Base-by-base conservation (phyloP, 2,888 invertebrate genomes). In the Xestia rhomboidea region DNA sequence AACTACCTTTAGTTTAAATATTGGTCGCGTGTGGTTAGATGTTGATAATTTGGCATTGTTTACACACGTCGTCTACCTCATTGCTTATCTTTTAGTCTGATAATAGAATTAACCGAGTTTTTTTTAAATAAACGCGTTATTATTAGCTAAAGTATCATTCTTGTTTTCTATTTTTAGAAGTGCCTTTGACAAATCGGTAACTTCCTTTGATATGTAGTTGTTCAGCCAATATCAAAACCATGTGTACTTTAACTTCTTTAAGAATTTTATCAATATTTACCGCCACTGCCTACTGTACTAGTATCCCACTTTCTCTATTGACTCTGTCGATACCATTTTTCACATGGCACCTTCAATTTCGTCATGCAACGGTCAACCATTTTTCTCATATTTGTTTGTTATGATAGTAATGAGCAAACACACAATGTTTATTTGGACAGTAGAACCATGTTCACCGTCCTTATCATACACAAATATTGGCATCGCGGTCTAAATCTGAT, bases 381-480 rank as follows among this genome's bases (percentile, higher is more conserved):
- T 84, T 83, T 88, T 85, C 81, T 81, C 77, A 85, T 87, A 82
- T 86, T 89, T 88, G 77, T 86, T 88, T 88, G 77, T 84, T 87
- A 70, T 77, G 76, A 85, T 86, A 86, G 77, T 82, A 73, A 79
- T 76, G 79, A 76, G 76, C 82, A 85, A 85, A 86, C 77, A 84
- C 60, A 63, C 66, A 34, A 21, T 86, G 76, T 87, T 87, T 85
- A 80, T 80, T 84, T 81, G 71, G 82, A 68, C 76, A 79, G 79
- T 77, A 80, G 68, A 80, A 57, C 74, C 54, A 67, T 69, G 66
- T 75, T 78, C 62, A 78, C 57, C 44, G 63, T 71, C 70, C 83
- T 86, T 91, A 90, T 90, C 89, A 85, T 84, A 84, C 27, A 54
- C 83, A 90, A 90, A 90, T 87, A 90, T 69, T 68, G 13, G 30